Evolutionary conservation across 2,888 invertebrate genomes (phyloP), one percentile per base, ranked within the genome.

Genomic region (Augochlorella aurata): DNA sequence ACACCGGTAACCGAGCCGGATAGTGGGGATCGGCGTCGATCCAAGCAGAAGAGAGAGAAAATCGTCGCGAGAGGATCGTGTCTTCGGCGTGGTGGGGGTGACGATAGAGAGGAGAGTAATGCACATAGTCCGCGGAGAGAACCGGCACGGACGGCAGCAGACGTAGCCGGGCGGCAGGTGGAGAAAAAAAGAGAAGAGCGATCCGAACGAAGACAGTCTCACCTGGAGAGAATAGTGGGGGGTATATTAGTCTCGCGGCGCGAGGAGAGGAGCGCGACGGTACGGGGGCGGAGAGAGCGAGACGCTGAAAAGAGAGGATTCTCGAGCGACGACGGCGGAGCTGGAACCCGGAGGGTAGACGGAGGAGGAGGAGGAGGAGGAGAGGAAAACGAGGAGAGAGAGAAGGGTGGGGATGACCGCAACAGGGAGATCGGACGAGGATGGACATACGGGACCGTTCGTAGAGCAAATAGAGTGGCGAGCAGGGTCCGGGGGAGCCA

Each of bases 381-480:
- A n/a, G 29, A 29, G 69, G 5, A 38, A 38, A 38, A 38, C 38
- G 74, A 70, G 75, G 85, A 75, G 69, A 81, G 74, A 68, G 65
- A 29, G 7, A n/a, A 12, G 47, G 9, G 88, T 83, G 84, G 89
- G 89, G 89, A 84, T 83, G 83, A 87, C 85, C 80, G 89, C 74
- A 74, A 75, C 83, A 81, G 74, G 70, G 76, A 65, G 78, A 74
- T 71, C 52, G 70, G 63, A 61, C 44, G 24, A 12, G 66, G 66
- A 58, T 7, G 47, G 70, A 45, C 50, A 67, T 44, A 65, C 49
- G 50, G 71, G 24, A n/a, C 47, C 5, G 49, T n/a, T 29, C 29
- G 63, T 49, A 24, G 68, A 50, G 49, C 45, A 16, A 10, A 24
- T 14, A 44, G 44, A 54, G 70, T 8, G 38, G 24, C 66, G 66